phyloP scores from a whole-genome alignment of 2,113 vertebrate species.

The Actenoides lindsayi region DNA sequence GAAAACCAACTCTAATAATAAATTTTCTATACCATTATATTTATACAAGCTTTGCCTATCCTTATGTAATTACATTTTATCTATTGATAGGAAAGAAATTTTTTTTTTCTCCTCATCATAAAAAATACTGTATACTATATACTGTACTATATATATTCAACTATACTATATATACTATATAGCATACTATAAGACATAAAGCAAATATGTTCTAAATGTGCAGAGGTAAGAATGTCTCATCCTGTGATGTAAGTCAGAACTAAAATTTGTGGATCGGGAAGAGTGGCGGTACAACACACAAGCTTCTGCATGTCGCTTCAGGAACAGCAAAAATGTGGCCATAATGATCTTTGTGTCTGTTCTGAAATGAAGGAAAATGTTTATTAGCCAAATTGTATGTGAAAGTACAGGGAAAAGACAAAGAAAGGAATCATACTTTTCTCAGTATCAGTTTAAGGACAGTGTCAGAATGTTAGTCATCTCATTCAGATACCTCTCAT shows the following conservation, averaged over 20 bases:
- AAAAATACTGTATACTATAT: not conserved
- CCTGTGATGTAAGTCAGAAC: not conserved
- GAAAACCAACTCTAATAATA: not conserved
- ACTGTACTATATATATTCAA: not conserved
- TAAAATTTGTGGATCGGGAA: not conserved
- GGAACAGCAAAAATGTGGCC: not conserved
- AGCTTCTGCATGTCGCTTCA: not conserved
- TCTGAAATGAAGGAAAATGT: not conserved
- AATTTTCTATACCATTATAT: not conserved
- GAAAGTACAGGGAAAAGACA: not conserved
- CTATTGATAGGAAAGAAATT: not conserved
- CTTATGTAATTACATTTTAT: not conserved
- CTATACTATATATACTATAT: not conserved
- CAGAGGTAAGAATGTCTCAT: not conserved
- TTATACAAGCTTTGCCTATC: not conserved
- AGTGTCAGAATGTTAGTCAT: not conserved
- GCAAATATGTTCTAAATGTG: not conserved
- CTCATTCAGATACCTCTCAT: not conserved
- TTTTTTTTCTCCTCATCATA: not conserved
- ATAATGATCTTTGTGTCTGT: not conserved
- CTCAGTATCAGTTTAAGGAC: not conserved
- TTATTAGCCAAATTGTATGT: not conserved
- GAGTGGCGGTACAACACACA: accelerated
- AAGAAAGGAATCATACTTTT: not conserved
- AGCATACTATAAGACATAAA: not conserved